Base-by-base conservation (phyloP, 2,888 invertebrate species). In the Argyra leucocephala region DNA sequence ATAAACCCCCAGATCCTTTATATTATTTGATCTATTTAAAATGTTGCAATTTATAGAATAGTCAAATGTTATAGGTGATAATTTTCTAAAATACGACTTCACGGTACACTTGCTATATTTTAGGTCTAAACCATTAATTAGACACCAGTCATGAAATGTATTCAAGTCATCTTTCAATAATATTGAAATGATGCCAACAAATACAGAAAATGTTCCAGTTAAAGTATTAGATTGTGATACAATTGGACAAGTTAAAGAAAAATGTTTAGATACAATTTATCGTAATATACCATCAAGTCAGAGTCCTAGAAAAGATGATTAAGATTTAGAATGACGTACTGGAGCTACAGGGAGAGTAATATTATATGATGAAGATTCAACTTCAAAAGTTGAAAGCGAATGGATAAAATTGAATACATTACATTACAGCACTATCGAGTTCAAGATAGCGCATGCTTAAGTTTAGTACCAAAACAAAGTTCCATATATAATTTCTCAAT, bases 171-270 rank as follows among this genome's bases (percentile, higher is more conserved):
- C n/a, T n/a, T n/a, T n/a, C n/a, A 87, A 88, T 71, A 88, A 88
- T 73, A 86, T 88, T 68, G 90, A 90, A 74, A 78, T 78, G 76
- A 69, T 80, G 72, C 80, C 80, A 84, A 88, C 91, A 70, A 91
- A 91, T 74, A 92, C 91, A 67, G 94, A 95, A 80, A 94, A 93
- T 81, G 90, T 94, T 71, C 91, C 93, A 74, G 96, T 97, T 59
- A 94, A 96, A 82, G 97, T 97, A 67, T 85, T 98, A 73, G 97
- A 98, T 83, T 98, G 97, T 84, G 99, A 98, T 84, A 96, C 96
- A 69, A 95, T 98, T 81, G 93, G 93, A 74, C 97, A 98, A 83
- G 96, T 97, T 60, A 97, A 97, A 80, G 97, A 98, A 80, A 99
- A 99, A 82, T 93, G 96, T 74, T 85, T 99, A 75, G 98, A 99